A percentile compares a stretch with the other conserved stretches of the same genome.
These are phyloP conservation scores for Gymnocephalus cernua DNA, from an alignment of 2,113 vertebrate genomes.

Conservation along the genomic window DNA sequence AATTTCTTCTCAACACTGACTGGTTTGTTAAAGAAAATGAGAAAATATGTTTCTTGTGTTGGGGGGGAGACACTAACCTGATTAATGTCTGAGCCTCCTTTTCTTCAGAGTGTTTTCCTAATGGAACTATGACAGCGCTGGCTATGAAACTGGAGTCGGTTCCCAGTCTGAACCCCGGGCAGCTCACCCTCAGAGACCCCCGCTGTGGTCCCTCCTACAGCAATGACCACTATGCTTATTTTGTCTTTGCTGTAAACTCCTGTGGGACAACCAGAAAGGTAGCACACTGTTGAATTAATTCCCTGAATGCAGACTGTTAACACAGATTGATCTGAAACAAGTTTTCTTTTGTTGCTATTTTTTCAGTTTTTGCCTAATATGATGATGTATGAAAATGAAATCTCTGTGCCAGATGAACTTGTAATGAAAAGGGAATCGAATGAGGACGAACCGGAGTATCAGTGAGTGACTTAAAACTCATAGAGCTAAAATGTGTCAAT, in stretches of 20 bases:
- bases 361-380: conserved; percentile 72
- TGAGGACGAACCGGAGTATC: conserved; percentile 29
- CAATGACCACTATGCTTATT: conserved; percentile 72
- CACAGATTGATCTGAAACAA: neutral
- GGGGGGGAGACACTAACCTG: no score
- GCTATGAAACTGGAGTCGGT: conserved; percentile 78
- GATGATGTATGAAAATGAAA: conserved; percentile 82
- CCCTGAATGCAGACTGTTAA: neutral
- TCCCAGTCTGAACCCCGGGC: conserved; percentile 62
- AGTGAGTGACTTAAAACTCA: conserved; percentile 56
- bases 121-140: conserved; percentile 79
- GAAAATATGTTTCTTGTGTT: rapidly evolving
- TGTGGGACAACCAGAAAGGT: conserved; percentile 83
- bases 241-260: conserved; percentile 75
- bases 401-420: conserved; percentile 62
- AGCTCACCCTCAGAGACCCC: conserved; percentile 75
- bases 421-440: neutral
- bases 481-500: no score
- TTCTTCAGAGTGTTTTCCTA: conserved; percentile 79
- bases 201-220: conserved; percentile 76
- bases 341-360: neutral
- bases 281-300: rapidly evolving
- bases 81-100: neutral
- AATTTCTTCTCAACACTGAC: conserved; percentile 56
- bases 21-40: conserved; percentile 48